Evolutionary conservation across 2,888 invertebrate genomes (phyloP), one percentile per base, ranked within the genome.

Genomic region (Clunio marinus): DNA sequence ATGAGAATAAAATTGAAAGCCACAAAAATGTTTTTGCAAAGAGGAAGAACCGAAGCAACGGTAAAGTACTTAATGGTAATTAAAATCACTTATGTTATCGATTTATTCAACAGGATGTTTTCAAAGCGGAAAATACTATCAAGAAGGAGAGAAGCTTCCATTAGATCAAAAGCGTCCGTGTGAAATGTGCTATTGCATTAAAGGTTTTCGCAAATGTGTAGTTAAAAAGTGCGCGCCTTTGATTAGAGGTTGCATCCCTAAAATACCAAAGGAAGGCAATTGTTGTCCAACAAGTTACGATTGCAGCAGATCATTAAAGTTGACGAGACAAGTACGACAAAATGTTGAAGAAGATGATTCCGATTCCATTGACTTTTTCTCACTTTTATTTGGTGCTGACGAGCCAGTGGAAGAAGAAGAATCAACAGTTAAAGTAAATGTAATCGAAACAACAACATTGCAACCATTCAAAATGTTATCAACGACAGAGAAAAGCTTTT

Each of bases 211-310:
- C 57, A 83, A 86, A 51, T 93, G 93, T 77, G 87, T 88, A 71
- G 86, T 87, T 2, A 81, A 90, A 69, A 84, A 87, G 20, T 93
- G 92, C 74, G 86, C 90, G 1, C 88, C 89, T 1, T 83, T 88
- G 0, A 81, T 90, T 69, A 83, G 86, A 71, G 89, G 89, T 62
- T 93, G 93, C 77, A 81, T 80, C 60, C 91, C 93, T 0, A 83
- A 91, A 62, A 83, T 89, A 66, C 85, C 85, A 62, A 20, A 10
- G 28, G 81, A 84, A 41, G 91, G 90, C 1, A 88, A 91, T 75
- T 93, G 93, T 77, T 93, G 93, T 75, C 90, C 93, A 10, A 87
- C 89, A 62, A 89, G 89, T 75, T 93, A 92, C 77, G 86, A 88
- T 73, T 93, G 92, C 75, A 85, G 88, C 83, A 81, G 84, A 83